Percentiles rank a stretch among this genome's conserved stretches.
These are phyloP conservation scores for Caenorhabditis briggsae DNA, from an alignment of 1,140 invertebrate genomes.

Conservation along the genomic window DNA sequence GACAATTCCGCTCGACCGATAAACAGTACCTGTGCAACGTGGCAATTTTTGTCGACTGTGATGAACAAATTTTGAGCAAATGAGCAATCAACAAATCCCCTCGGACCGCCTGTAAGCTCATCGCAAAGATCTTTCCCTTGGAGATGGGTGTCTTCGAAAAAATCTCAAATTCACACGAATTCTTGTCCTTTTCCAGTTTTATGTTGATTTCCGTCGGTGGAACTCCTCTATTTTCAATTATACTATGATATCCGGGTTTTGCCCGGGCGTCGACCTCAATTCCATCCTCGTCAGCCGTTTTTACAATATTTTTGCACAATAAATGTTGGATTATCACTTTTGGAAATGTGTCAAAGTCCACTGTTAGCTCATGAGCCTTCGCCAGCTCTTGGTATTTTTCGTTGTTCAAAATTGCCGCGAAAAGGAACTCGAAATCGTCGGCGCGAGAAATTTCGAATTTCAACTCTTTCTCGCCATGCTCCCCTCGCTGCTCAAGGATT, in stretches of 20 bases:
- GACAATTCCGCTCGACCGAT: too few relatives aligned
- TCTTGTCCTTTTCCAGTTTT: conserved; percentile 10
- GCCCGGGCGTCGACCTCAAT: not conserved
- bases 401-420: conserved; percentile 23
- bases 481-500: conserved; percentile 1
- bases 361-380: conserved; percentile 1
- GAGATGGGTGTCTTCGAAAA: not conserved
- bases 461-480: conserved; percentile 11
- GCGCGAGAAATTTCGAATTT: conserved; percentile 16
- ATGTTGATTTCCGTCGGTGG: conserved; percentile 33
- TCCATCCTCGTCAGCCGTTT: not conserved
- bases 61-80: conserved; percentile 20
- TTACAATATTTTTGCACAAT: conserved; percentile 31
- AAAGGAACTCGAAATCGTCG: conserved; percentile 20
- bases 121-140: conserved; percentile 19
- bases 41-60: not conserved
- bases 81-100: conserved; percentile 23
- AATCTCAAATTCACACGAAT: not conserved
- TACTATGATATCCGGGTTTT: conserved; percentile 36
- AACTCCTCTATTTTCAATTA: not conserved
- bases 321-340: conserved; percentile 45
- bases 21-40: not conserved
- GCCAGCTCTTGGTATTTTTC: conserved; percentile 29
- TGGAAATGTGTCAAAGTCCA: conserved; percentile 28
- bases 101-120: not conserved